phyloP scores from a whole-genome alignment of 2,797 vertebrate species.

The Coilia nasus region DNA sequence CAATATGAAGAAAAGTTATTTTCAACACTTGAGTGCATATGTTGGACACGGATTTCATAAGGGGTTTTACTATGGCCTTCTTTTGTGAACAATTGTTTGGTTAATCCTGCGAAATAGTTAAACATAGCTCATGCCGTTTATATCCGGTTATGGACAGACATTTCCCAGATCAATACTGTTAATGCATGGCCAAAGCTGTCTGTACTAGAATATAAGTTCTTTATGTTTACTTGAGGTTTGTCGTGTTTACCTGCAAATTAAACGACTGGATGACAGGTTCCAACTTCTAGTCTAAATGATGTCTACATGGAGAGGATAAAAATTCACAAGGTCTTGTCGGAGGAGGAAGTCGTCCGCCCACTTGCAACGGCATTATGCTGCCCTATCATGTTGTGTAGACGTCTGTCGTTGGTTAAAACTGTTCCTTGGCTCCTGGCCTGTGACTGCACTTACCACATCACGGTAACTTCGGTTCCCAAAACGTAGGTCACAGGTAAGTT shows the following conservation, averaged over 20 bases:
- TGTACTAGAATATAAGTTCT: constrained; percentile 47
- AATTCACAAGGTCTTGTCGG: not conserved
- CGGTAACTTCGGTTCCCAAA: not conserved
- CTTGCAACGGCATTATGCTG: not conserved
- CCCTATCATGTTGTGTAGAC: not conserved
- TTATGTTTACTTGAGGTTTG: constrained; percentile 8
- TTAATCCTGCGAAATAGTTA: constrained; percentile 13
- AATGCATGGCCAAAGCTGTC: constrained; percentile 55
- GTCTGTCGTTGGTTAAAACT: not conserved
- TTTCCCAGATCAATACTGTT: constrained; percentile 48
- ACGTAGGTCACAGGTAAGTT: constrained; percentile 9
- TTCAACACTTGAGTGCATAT: not conserved
- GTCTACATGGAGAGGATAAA: not conserved
- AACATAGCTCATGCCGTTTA: constrained; percentile 34
- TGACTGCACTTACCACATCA: not conserved
- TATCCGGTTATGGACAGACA: constrained; percentile 40
- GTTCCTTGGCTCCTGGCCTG: not conserved
- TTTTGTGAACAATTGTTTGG: not conserved
- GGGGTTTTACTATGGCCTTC: not conserved
- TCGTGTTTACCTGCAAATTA: constrained; percentile 31
- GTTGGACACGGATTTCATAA: constrained; percentile 8
- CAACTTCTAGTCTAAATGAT: not conserved
- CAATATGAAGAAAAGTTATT: not conserved
- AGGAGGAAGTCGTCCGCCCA: not conserved
- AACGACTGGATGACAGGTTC: constrained; percentile 4